Evolutionary conservation across 2,797 vertebrate genomes (phyloP).

Genomic region (Lates japonicus): DNA sequence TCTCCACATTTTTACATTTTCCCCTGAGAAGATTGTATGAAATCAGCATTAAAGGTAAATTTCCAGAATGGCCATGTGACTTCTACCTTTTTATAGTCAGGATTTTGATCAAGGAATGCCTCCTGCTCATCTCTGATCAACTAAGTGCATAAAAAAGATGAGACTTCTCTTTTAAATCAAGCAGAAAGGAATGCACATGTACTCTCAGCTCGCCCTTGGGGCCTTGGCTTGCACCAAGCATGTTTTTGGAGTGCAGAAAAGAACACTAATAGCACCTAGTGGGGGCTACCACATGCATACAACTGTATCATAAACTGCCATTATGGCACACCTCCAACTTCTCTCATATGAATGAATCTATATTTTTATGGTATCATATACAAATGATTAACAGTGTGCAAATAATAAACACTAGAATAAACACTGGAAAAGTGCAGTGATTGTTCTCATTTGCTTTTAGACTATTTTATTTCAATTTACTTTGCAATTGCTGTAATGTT

Average conservation of each 20-base stretch:
- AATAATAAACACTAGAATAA: too few species aligned
- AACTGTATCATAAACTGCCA: conserved; percentile 41
- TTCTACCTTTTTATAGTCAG: conserved; percentile 36
- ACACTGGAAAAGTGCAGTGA: background rate
- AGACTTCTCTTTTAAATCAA: conserved; percentile 80
- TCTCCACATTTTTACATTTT: conserved; percentile 19
- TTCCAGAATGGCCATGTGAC: conserved; percentile 35
- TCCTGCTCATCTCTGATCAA: conserved; percentile 77
- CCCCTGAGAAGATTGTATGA: conserved; percentile 16
- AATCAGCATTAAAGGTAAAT: conserved; percentile 46
- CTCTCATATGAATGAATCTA: conserved; percentile 13
- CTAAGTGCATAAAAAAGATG: conserved; percentile 72
- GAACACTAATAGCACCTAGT: conserved; percentile 58
- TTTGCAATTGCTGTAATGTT: conserved; percentile 50
- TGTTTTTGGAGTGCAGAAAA: conserved; percentile 68
- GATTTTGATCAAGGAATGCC: conserved; percentile 69
- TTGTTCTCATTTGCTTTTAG: background rate
- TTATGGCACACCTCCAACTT: conserved; percentile 27
- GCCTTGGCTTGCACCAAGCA: conserved; percentile 74
- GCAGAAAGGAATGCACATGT: conserved; percentile 85
- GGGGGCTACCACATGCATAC: conserved; percentile 48
- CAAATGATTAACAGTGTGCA: conserved; percentile 34
- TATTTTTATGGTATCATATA: conserved; percentile 26
- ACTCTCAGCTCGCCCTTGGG: conserved; percentile 71
- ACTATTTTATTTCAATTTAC: conserved; percentile 44